Evolutionary conservation across 35 echinoderm and acorn worm species (phyloP), one percentile per base, ranked within the genome.

Genomic region (Acanthaster planci): DNA sequence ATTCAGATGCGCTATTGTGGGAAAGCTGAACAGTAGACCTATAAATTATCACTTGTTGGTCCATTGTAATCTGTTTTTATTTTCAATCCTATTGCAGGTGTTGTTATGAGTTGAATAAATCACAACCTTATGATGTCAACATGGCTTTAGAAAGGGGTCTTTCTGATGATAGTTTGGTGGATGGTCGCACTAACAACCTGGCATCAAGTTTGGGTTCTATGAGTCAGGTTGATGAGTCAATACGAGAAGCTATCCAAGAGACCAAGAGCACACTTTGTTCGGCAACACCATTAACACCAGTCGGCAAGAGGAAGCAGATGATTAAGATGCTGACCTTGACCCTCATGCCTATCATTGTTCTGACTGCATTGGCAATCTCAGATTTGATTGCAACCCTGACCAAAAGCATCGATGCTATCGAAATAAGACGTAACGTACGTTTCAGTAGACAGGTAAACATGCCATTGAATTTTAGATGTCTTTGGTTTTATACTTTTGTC

Each of bases 271-370:
- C 76, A 12, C 39, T 92, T 0, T 92, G 90, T 37, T 53, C 75
- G n/a, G 81, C 92, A 40, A 85, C 92, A 9, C 80, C 80, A 82
- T 52, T 93, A 4, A 89, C 86, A 23, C 92, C 86, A 60, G 88
- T 39, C 77, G 92, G 92, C n/a, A 93, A 93, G 76, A 84, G 81
- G 27, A 86, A 82, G 42, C 92, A 93, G 86, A 89, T 93, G 92
- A 84, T 93, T 15, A 93, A 89, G 77, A 85, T 89, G 80, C 32
- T 93, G 8, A 93, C 91, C 0, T 75, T 93, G 86, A 93, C 86
- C 8, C 81, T 93, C 29, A 78, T 93, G 82, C 92, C 92, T 19
- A 93, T 93, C 30, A 56, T 93, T 57, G 92, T 93, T 16, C 38
- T 93, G 53, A 93, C 86, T 17, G 57, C 81, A 16, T 57, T 93